Base-by-base conservation (phyloP, 2,113 vertebrate species). In the Tachuris rubrigastra region DNA sequence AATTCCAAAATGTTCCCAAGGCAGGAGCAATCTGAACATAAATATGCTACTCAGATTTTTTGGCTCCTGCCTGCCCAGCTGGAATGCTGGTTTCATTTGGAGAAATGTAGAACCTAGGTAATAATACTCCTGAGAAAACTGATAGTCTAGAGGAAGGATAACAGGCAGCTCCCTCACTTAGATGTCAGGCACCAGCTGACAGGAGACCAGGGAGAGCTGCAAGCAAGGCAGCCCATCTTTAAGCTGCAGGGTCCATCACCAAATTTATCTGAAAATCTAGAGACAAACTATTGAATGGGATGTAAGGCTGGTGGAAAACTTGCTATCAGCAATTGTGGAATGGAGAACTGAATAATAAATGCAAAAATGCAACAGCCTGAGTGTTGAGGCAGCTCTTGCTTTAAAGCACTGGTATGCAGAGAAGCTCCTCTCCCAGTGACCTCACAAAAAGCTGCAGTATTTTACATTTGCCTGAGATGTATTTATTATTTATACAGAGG, bases 401-500 rank as follows among this genome's bases (percentile, higher is more conserved):
- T 65, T 72, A 46, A 87, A 68, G n/a, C 19, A 56, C 19, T 33
- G 47, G 15, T 68, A 81, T 16, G 37, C n/a, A 76, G 55, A 73
- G 65, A 89, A 78, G 7, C 4, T 72, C 17, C 37, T 71, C 25
- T 86, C 37, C 78, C 56, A 80, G 8, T 10, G 31, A 77, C 41
- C 47, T 81, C 46, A 62, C n/a, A 62, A 89, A 93, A 85, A 20
- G 6, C 62, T 80, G 77, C 49, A 85, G 25, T 3, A 25, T 77
- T 55, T 86, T 59, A 77, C 42, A 13, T 71, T 85, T 89, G 35
- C 25, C 65, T 59, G 50, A 76, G 65, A 47, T 33, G 10, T 87
- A 82, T 93, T 76, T 87, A 75, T 85, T 94, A 80, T 74, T 90
- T 91, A 72, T 77, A 83, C 31, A 31, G 56, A 94, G 78, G 81